Percentiles rank a stretch among this genome's conserved stretches.
Evolutionary conservation across 2,888 invertebrate genomes (phyloP).

Genomic region (Nezara viridula): DNA sequence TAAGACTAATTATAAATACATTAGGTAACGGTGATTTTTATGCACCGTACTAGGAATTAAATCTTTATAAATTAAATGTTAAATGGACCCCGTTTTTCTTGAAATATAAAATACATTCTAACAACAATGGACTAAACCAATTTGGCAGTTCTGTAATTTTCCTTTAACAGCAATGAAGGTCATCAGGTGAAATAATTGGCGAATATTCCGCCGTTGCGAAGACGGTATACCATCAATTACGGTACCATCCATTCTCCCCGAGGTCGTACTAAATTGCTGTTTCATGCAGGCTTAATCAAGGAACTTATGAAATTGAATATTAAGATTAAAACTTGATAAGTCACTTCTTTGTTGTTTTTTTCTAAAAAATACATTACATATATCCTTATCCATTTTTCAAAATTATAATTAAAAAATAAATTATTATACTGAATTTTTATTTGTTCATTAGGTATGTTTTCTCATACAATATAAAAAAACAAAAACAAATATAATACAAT

Average conservation of each 20-base stretch:
- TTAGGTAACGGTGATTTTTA: too few species aligned
- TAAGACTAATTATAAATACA: too few species aligned
- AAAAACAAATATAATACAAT: too few species aligned
- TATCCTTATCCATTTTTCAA: neutral
- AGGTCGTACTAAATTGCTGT: constrained; percentile 29
- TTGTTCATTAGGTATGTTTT: too few species aligned
- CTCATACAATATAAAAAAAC: too few species aligned
- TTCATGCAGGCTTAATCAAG: constrained; percentile 27
- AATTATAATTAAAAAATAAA: too few species aligned
- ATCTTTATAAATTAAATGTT: neutral
- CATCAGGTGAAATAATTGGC: constrained; percentile 27
- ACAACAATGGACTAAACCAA: neutral
- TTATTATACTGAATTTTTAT: too few species aligned
- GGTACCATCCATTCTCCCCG: neutral
- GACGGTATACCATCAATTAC: constrained; percentile 25
- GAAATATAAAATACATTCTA: neutral
- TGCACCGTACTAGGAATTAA: too few species aligned
- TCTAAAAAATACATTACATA: neutral
- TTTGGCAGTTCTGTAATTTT: neutral
- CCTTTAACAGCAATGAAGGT: neutral
- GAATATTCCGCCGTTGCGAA: constrained; percentile 18
- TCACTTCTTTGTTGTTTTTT: neutral
- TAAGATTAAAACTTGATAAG: neutral
- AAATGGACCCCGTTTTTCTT: neutral
- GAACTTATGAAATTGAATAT: constrained; percentile 4